These are phyloP conservation scores for Cyrtorhinus lividipennis DNA, from an alignment of 1,140 invertebrate species.

Conservation along the genomic window DNA sequence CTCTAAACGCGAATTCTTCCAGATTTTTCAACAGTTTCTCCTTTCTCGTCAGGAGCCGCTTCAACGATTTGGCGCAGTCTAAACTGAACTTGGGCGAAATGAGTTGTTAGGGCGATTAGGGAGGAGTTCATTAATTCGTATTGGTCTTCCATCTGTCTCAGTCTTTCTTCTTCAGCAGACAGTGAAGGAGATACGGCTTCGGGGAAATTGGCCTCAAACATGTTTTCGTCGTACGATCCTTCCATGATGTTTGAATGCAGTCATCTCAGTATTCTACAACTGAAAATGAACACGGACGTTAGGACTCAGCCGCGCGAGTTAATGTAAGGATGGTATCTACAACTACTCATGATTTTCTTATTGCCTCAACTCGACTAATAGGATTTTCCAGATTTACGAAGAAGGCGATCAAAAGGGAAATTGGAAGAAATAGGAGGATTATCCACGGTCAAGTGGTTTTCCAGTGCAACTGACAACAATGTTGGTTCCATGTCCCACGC, in stretches of 20 bases:
- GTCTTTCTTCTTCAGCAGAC: constrained; percentile 17
- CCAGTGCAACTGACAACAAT: too few relatives aligned
- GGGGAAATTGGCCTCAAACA: not conserved
- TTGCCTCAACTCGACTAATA: too few relatives aligned
- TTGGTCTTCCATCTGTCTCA: constrained; percentile 61
- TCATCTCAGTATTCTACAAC: not conserved
- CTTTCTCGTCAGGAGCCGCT: constrained; percentile 68
- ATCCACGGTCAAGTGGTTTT: too few relatives aligned
- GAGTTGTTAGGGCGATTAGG: constrained; percentile 87
- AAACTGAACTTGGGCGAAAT: constrained; percentile 95
- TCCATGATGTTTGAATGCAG: not conserved
- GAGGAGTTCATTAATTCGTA: constrained; percentile 95
- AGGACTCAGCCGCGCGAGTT: constrained; percentile 1
- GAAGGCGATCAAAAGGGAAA: too few relatives aligned
- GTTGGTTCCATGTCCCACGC: too few relatives aligned
- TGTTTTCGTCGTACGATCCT: not conserved
- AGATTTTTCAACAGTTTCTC: constrained; percentile 83
- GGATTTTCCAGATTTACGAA: too few relatives aligned
- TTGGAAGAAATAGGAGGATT: too few relatives aligned
- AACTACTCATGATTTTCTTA: too few relatives aligned
- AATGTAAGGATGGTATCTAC: too few relatives aligned
- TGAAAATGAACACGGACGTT: not conserved
- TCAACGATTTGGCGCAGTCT: constrained; percentile 88
- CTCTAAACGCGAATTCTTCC: constrained; percentile 94
- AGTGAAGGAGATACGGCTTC: constrained; percentile 11